These are phyloP conservation scores for Lepidurus packardi DNA, from an alignment of 1,140 invertebrate species.

Conservation along the genomic window DNA sequence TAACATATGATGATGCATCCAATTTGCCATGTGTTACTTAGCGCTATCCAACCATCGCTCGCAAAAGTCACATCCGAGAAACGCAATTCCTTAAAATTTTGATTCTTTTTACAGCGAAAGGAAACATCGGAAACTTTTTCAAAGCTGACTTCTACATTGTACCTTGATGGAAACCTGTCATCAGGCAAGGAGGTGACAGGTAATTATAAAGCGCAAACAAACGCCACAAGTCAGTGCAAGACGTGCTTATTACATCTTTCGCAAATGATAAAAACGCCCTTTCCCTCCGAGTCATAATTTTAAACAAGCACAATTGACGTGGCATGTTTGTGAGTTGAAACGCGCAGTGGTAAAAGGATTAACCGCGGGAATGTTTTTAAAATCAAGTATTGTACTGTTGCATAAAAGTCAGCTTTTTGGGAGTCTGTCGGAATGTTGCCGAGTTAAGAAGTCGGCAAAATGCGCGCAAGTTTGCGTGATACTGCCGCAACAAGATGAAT, in stretches of 20 bases:
- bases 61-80: neutral
- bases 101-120: neutral
- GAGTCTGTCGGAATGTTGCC: neutral
- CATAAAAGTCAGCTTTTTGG: neutral
- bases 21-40: slow-evolving; percentile 1
- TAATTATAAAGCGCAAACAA: slow-evolving; percentile 7
- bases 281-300: neutral
- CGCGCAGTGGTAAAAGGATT: neutral
- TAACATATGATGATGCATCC: neutral
- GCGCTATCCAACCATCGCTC: neutral
- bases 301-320: neutral
- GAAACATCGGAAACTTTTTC: neutral
- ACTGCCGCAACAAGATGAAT: slow-evolving; percentile 3
- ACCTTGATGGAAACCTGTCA: neutral
- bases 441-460: neutral
- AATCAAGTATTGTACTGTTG: neutral
- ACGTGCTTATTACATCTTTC: neutral
- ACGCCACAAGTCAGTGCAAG: neutral
- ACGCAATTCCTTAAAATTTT: neutral
- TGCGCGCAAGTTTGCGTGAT: slow-evolving; percentile 7
- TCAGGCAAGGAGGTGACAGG: neutral
- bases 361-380: neutral
- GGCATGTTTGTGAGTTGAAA: neutral
- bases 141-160: neutral
- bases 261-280: neutral